Evolutionary conservation across 2,888 invertebrate species (phyloP).

Genomic region (Metellina segmentata): DNA sequence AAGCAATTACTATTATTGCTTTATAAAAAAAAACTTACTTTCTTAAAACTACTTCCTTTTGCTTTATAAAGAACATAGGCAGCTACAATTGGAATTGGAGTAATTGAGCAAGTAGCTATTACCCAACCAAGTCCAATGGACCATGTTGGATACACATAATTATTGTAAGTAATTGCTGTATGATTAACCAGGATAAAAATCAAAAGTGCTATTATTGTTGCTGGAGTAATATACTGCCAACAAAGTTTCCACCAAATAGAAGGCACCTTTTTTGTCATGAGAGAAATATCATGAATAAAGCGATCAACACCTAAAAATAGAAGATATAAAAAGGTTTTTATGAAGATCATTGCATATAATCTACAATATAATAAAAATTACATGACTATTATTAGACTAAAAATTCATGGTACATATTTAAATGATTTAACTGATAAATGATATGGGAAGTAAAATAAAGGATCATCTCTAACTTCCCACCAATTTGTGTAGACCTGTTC

Average conservation of each 20-base stretch:
- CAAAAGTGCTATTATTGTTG: slow-evolving; percentile 64
- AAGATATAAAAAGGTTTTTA: background rate
- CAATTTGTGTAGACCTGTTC: too few species aligned
- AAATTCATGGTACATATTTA: too few species aligned
- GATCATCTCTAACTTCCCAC: too few species aligned
- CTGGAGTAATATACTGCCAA: slow-evolving; percentile 77
- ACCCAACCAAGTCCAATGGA: slow-evolving; percentile 80
- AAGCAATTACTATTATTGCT: background rate
- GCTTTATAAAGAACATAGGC: slow-evolving; percentile 77
- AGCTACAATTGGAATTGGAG: slow-evolving; percentile 80
- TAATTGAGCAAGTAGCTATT: slow-evolving; percentile 80
- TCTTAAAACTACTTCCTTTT: slow-evolving; percentile 60
- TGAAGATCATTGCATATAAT: background rate
- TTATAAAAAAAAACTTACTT: slow-evolving; percentile 42
- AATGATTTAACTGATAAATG: too few species aligned
- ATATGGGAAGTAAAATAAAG: too few species aligned
- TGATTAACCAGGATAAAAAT: slow-evolving; percentile 78
- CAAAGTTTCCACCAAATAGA: slow-evolving; percentile 76
- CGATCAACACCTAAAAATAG: slow-evolving; percentile 80
- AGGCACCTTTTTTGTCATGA: slow-evolving; percentile 76
- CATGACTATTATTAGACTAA: background rate
- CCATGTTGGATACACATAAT: slow-evolving; percentile 80
- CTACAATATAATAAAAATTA: background rate
- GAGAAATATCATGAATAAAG: slow-evolving; percentile 77
- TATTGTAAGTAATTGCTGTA: slow-evolving; percentile 81